phyloP scores from a whole-genome alignment of 2,113 vertebrate genomes.

The Pipra filicauda region DNA sequence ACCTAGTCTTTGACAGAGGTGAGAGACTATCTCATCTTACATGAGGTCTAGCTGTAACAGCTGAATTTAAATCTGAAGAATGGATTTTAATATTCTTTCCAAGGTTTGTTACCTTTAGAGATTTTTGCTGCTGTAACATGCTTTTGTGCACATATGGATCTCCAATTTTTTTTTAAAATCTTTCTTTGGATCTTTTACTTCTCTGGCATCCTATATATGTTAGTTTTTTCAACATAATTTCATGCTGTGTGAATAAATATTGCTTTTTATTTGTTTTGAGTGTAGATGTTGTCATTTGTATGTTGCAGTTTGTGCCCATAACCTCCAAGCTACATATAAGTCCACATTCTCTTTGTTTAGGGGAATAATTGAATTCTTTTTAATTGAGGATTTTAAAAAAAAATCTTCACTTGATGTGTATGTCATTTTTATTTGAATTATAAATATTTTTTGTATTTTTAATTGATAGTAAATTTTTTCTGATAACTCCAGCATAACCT shows the following conservation, averaged over 20 bases:
- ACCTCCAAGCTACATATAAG: not conserved
- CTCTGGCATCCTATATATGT: not conserved
- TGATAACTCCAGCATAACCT: not conserved
- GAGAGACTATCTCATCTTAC: not conserved
- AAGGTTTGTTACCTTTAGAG: not conserved
- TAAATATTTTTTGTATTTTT: not conserved
- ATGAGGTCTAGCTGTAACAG: not conserved
- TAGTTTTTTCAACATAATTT: slow-evolving; percentile 3
- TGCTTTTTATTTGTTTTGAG: slow-evolving; percentile 31
- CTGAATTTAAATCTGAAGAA: not conserved
- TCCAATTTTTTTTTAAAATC: not conserved
- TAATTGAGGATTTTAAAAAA: not conserved
- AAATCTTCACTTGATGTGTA: not conserved
- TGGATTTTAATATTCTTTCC: not conserved
- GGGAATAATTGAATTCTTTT: not conserved
- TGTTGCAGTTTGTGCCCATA: slow-evolving; percentile 19
- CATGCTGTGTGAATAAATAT: not conserved
- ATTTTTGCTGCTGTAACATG: not conserved
- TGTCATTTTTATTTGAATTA: not conserved
- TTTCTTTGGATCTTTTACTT: not conserved
- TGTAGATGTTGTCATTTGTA: slow-evolving; percentile 42
- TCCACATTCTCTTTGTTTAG: not conserved
- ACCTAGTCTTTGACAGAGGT: not conserved
- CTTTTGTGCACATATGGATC: not conserved
- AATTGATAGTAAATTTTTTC: not conserved